These are phyloP conservation scores for Poecile montanus DNA, from an alignment of 2,797 vertebrate genomes.

Conservation along the genomic window DNA sequence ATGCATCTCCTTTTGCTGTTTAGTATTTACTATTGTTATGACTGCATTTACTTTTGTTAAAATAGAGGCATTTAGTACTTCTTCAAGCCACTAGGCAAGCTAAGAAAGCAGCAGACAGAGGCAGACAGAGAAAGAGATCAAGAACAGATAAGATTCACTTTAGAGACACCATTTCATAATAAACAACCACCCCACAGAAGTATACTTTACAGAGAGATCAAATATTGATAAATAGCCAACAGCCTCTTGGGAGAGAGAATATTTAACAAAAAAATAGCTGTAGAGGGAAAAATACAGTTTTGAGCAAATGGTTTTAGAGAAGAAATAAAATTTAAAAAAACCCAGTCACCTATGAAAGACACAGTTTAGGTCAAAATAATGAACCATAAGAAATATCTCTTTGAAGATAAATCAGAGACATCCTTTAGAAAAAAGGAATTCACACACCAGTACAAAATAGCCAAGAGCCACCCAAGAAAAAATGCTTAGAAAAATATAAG, in stretches of 20 bases:
- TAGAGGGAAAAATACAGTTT: background rate
- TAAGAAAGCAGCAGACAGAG: background rate
- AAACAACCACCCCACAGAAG: background rate
- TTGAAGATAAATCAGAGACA: constrained; percentile 24
- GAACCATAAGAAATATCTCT: background rate
- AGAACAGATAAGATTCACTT: background rate
- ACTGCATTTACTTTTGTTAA: background rate
- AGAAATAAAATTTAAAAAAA: background rate
- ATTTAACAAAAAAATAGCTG: background rate
- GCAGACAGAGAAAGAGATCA: background rate
- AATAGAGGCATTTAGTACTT: background rate
- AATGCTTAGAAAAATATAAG: background rate
- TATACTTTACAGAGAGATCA: constrained; percentile 5
- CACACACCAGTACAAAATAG: background rate
- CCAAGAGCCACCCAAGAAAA: constrained; percentile 1
- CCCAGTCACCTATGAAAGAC: background rate
- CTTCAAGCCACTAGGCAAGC: background rate
- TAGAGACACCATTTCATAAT: background rate
- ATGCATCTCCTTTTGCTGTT: background rate
- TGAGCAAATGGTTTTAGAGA: background rate
- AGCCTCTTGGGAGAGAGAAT: background rate
- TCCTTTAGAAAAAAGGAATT: background rate
- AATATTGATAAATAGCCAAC: constrained; percentile 53
- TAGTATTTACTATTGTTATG: background rate
- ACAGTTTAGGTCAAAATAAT: background rate